Base-by-base conservation (phyloP, 2,888 invertebrate genomes). In the Oegoconia quadripuncta region DNA sequence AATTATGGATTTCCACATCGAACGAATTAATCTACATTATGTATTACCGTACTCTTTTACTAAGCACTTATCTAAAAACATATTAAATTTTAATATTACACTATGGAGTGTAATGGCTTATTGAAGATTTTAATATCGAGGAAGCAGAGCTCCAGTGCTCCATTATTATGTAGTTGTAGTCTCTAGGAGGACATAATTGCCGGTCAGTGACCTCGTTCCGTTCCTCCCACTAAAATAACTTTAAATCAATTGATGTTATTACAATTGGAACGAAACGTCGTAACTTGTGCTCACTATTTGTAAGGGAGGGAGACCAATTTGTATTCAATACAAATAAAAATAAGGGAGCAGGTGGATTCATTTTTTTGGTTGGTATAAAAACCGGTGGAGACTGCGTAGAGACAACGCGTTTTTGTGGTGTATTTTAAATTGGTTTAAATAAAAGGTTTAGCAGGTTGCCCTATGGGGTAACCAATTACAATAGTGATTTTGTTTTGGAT, bases 231-330 rank as follows among this genome's bases (percentile, higher is more conserved):
- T 86, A 82, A 84, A 82, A 83, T 76, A 83, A 74, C 75, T 73
- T 83, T 86, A 83, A 83, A 84, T 84, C 84, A 86, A 86, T 86
- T 86, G 86, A 81, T 78, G 81, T 80, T 84, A 83, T 81, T 82
- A 84, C 83, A 81, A 83, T 79, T 81, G 81, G 76, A 74, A 74
- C 74, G 74, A 70, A 72, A 71, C 72, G 72, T 69, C 63, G 74
- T 76, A 72, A 75, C 72, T 67, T 65, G 37, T 23, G 66, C 63
- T 64, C 64, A 67, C 61, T 63, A 67, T 36, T 65, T 62, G 59
- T 66, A 56, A 65, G 65, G 68, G 65, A 63, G 59, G 22, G 17
- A 16, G 18, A 20, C 20, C 28, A 57, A 46, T 59, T 25, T 40
- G 26, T 34, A 51, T 50, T 52, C 48, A 45, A 52, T 50, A 49